phyloP scores from a whole-genome alignment of 2,113 vertebrate genomes.

The Edolisoma coerulescens region DNA sequence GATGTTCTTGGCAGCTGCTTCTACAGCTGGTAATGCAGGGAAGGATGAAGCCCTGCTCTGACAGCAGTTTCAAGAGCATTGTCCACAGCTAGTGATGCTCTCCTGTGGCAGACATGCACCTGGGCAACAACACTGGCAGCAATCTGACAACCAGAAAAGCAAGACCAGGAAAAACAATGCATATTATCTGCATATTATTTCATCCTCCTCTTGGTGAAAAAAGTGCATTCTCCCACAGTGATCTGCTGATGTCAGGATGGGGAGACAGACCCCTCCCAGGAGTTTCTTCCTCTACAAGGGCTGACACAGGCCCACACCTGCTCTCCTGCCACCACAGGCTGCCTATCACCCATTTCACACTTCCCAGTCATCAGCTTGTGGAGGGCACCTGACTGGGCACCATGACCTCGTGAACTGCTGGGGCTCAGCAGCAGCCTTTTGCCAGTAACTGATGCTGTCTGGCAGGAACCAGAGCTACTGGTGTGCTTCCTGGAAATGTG shows the following conservation, averaged over 20 bases:
- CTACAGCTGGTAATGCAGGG: not conserved
- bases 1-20: not conserved
- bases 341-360: not conserved
- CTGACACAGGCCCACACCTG: not conserved
- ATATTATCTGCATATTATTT: not conserved
- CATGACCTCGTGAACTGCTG: rapidly evolving
- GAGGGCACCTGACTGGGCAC: not conserved
- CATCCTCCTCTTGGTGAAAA: not conserved
- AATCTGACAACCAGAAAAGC: not conserved
- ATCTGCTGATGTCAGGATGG: rapidly evolving
- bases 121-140: not conserved
- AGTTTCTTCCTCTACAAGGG: not conserved
- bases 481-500: not conserved
- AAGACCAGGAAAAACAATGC: not conserved
- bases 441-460: not conserved
- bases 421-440: not conserved
- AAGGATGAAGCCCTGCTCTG: not conserved
- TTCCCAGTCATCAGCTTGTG: not conserved
- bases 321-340: not conserved
- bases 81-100: not conserved
- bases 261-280: not conserved
- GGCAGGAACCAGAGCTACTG: not conserved
- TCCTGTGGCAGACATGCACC: not conserved
- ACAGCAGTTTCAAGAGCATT: not conserved
- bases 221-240: not conserved